Base-by-base conservation (phyloP, 2,888 invertebrate genomes). In the Drosophila meridionalis region DNA sequence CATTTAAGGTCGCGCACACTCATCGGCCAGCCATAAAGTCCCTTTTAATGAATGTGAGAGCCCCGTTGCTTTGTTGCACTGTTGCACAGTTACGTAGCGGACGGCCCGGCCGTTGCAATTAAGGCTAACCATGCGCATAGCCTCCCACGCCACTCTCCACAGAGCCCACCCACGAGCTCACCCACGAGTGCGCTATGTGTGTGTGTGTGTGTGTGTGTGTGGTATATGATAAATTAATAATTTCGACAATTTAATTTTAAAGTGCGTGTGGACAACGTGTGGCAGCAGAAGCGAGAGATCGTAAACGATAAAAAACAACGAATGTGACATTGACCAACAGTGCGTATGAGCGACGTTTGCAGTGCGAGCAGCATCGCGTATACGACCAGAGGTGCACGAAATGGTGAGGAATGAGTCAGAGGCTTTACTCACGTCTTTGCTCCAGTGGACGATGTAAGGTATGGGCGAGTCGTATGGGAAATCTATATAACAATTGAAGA, bases 391-490 rank as follows among this genome's bases (percentile, higher is more conserved):
- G 11, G 5, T 2, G 3, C 47, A 28, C 2, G 47, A 1, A 45
- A 26, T 3, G 28, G 30, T 30, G 48, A 14, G 2, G 30, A 50
- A n/a, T 52, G 20, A 8, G 47, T 28, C 5, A 5, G 5, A 2
- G 40, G n/a, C 20, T 43, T 4, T 3, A 94, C 96, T 96, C 94
- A 97, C 97, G 92, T 97, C 97, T 94, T 97, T 97, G 91, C 96
- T 97, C 98, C 98, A 98, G 92, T 96, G 96, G 67, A 98, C 94
- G 89, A 97, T 96, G 93, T 97, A 98, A 9, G 97, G 97, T 87
- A 97, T 97, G 87, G 96, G 96, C 91, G 96, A 95, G 90, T 96
- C 96, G 92, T 97, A 96, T 75, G 97, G 97, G 93, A 97, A 98
- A 93, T 97, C 97, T 86, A 98, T 95, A 69, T 91, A 92, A 81